Conservation (phyloP, 2,888 invertebrate genomes). For the Meta bourneti region DNA sequence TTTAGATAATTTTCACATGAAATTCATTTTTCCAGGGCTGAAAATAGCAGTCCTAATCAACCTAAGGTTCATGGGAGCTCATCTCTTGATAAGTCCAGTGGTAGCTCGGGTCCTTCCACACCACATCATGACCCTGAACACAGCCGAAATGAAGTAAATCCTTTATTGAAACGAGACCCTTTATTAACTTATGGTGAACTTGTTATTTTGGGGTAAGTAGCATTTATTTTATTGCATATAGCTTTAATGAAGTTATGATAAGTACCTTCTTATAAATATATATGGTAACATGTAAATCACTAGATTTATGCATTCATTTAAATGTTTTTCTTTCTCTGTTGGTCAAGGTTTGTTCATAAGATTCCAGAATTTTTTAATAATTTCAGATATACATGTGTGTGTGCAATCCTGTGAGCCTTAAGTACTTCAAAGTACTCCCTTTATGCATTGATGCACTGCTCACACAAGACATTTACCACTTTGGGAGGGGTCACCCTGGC, state of each 20-base stretch:
- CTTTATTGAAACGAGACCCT: constrained; percentile 63
- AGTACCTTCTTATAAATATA: neutral
- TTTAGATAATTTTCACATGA: too few relatives aligned
- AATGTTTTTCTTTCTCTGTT: too few relatives aligned
- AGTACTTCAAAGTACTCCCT: too few relatives aligned
- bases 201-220: constrained; percentile 93
- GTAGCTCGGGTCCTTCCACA: constrained; percentile 77
- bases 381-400: too few relatives aligned
- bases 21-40: constrained; percentile 36
- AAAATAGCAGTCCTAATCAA: constrained; percentile 69
- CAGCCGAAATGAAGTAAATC: constrained; percentile 61
- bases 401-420: too few relatives aligned
- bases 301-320: too few relatives aligned
- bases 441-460: too few relatives aligned
- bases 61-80: constrained; percentile 72
- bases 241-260: neutral
- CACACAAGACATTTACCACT: too few relatives aligned
- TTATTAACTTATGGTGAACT: constrained; percentile 92
- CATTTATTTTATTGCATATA: neutral
- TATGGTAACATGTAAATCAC: too few relatives aligned
- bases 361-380: too few relatives aligned
- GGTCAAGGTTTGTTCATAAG: too few relatives aligned
- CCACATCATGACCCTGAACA: constrained; percentile 75
- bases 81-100: constrained; percentile 75
- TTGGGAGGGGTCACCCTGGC: too few relatives aligned